Conservation (phyloP, 2,797 vertebrate species). For the Peromyscus nudipes region DNA sequence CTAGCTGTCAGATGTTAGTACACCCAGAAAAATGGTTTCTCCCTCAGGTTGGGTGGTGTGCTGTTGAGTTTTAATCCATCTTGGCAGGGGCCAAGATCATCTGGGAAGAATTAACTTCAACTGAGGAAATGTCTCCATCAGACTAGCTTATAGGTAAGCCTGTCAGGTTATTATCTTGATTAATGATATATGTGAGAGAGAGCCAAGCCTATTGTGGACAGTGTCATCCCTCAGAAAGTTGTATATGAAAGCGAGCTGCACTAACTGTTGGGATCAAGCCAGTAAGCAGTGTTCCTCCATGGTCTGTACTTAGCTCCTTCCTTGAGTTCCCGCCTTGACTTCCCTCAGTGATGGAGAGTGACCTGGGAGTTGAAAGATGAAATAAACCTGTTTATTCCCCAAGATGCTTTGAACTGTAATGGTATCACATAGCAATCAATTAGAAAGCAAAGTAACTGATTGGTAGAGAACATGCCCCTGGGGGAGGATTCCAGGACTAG, state of each 20-base stretch:
- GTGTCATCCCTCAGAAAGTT: not conserved
- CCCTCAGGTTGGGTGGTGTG: not conserved
- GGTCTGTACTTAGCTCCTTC: not conserved
- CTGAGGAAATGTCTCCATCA: not conserved
- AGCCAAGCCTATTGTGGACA: not conserved
- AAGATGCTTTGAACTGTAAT: not conserved
- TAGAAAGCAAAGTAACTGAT: not conserved
- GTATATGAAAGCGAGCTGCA: not conserved
- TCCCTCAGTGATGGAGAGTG: not conserved
- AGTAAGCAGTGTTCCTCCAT: not conserved
- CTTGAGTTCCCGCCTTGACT: too few species aligned
- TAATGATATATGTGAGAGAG: not conserved
- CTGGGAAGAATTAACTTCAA: not conserved
- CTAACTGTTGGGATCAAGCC: not conserved
- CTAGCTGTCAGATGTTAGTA: not conserved
- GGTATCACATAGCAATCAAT: not conserved
- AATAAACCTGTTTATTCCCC: not conserved
- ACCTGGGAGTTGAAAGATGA: not conserved
- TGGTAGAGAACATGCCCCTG: accelerated
- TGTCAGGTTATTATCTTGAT: not conserved
- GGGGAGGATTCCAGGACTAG: accelerated
- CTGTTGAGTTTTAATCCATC: not conserved
- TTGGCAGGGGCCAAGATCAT: not conserved
- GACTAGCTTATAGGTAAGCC: not conserved
- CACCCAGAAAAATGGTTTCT: not conserved